Evolutionary conservation across 35 echinoderm and acorn worm genomes (phyloP), one percentile per base, ranked within the genome.

Genomic region (Ophioderma brevispina): DNA sequence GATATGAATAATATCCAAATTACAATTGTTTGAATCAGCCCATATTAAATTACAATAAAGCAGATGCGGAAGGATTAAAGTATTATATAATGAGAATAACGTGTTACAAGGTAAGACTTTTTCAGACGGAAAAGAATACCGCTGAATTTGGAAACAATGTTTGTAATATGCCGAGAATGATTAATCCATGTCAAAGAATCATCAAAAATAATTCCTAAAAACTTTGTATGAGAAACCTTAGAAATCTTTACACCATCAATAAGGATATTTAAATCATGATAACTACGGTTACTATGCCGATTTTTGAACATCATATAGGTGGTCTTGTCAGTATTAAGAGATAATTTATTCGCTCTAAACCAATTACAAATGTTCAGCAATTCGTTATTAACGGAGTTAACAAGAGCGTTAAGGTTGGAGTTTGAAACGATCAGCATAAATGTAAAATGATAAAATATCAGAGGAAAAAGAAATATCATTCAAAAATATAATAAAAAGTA

Each of bases 401-500:
- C n/a, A 25, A 70, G 59, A 70, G 5, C 15, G n/a, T 18, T 70
- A 2, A 70, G n/a, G n/a, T 70, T 70, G 28, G 15, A 25, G n/a
- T 70, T 30, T 6, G 59, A 70, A 4, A 30, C 59, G 4, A 70
- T 59, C 82, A 19, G 82, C 82, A 85, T 56, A 85, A 40, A 63
- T 35, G 35, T 28, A 59, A 59, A 85, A 52, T 13, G 42, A 59
- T 14, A 85, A 55, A 33, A 30, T 6, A 33, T 85, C 35, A 32
- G 43, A 59, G 28, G 43, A 3, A 33, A 35, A 56, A 31, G 42
- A 85, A 6, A 88, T 46, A 88, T 77, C 76, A 42, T 88, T 88
- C 31, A 88, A 42, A 80, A 76, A 88, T 17, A 88, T 46, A 32
- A 88, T 79, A 88, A 88, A 88, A 39, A 88, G 13, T 79, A 79